Conservation (phyloP, 2,113 vertebrate genomes). For the Pelmatolapia mariae region DNA sequence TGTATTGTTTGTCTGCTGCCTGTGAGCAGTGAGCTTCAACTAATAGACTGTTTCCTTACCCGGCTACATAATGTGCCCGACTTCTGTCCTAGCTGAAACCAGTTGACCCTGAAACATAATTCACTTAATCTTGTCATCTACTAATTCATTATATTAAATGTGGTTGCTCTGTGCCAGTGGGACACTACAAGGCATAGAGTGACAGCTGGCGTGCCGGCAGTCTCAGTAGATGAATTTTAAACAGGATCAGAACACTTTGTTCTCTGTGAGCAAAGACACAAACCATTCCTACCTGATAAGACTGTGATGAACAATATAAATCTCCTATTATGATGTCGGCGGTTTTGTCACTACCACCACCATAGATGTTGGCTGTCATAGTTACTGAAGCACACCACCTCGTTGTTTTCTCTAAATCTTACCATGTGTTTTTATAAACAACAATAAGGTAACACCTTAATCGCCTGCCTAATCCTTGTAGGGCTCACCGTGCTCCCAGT, state of each 20-base stretch:
- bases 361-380: neutral
- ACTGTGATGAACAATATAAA: neutral
- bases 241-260: neutral
- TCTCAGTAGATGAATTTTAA: neutral
- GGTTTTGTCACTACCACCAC: accelerated
- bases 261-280: neutral
- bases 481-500: neutral
- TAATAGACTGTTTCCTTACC: neutral
- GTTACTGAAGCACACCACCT: neutral
- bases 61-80: neutral
- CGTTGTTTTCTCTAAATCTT: neutral
- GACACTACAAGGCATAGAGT: neutral
- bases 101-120: neutral
- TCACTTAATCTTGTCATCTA: neutral
- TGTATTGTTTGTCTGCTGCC: neutral
- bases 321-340: neutral
- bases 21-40: neutral
- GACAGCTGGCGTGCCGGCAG: neutral
- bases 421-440: neutral
- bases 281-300: neutral
- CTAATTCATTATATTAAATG: neutral
- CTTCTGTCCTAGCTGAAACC: neutral
- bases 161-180: neutral
- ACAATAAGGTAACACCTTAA: neutral
- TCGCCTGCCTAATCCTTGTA: neutral